These are phyloP conservation scores for Notoglanidium macrostoma DNA, from an alignment of 2,797 vertebrate species.

Conservation along the genomic window DNA sequence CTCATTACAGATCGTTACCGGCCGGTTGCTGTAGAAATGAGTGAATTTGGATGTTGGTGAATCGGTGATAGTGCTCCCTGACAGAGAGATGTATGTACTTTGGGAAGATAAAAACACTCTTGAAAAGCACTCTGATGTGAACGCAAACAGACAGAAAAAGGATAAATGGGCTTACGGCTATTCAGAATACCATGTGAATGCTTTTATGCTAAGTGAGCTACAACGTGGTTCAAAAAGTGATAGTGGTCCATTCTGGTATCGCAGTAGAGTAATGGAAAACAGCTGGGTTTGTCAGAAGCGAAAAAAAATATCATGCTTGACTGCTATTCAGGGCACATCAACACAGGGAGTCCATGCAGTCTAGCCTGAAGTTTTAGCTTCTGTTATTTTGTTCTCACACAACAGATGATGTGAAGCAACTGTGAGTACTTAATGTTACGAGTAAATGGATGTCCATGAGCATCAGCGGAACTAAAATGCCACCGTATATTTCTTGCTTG, in stretches of 20 bases:
- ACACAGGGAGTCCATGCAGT: neutral
- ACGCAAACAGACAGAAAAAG: neutral
- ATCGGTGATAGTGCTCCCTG: neutral
- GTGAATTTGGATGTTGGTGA: neutral
- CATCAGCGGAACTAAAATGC: neutral
- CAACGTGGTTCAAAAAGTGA: neutral
- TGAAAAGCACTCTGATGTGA: conserved; percentile 4
- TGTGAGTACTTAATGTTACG: neutral
- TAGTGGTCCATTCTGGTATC: neutral
- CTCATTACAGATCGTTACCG: too few relatives aligned
- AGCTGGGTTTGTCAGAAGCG: neutral
- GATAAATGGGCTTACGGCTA: neutral
- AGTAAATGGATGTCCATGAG: neutral
- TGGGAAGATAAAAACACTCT: neutral
- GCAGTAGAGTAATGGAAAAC: neutral
- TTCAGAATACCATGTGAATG: neutral
- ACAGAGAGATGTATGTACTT: neutral
- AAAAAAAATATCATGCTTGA: neutral
- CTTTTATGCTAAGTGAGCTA: conserved; percentile 1
- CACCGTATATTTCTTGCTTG: neutral
- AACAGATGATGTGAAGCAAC: neutral
- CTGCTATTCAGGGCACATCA: neutral
- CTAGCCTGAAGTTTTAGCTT: neutral
- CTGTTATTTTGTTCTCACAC: neutral
- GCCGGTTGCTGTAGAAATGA: neutral